Evolutionary conservation across 2,113 vertebrate species (phyloP).

Genomic region (Oryctolagus cuniculus): mOryCun1.1 NC_091434.1:77988501-77989000

Average conservation of each 20-base stretch:
- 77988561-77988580: conserved; percentile 67
- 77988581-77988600: conserved; percentile 71
- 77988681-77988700: neutral
- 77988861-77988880: conserved; percentile 85
- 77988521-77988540: conserved; percentile 66
- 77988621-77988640: conserved; percentile 36
- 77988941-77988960: conserved; percentile 88
- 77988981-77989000: conserved; percentile 88
- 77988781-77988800: conserved; percentile 27
- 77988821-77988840: neutral
- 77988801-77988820: neutral
- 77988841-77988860: neutral
- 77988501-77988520: conserved; percentile 79
- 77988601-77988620: conserved; percentile 32
- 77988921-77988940: conserved; percentile 85
- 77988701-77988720: neutral
- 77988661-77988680: conserved; percentile 5
- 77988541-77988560: conserved; percentile 75
- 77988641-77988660: neutral
- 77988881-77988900: conserved; percentile 80
- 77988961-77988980: conserved; percentile 89
- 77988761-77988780: neutral
- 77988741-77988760: neutral
- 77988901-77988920: conserved; percentile 85
- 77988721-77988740: conserved; percentile 36